These are phyloP conservation scores for Leptopilina clavipes DNA, from an alignment of 1,140 invertebrate species.

Conservation along the genomic window DNA sequence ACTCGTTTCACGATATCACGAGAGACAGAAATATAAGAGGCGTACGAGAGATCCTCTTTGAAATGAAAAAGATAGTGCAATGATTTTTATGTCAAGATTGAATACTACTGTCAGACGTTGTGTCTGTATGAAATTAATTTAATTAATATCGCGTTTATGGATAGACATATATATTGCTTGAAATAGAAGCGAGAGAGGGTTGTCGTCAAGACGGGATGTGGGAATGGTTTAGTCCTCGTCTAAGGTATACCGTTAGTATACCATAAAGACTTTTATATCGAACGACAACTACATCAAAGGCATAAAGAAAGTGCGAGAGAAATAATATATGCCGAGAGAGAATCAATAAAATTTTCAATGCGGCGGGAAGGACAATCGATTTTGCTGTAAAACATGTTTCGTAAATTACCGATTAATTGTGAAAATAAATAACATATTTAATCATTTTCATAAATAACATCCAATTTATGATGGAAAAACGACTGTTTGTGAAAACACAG, in stretches of 20 bases:
- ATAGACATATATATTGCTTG: not conserved
- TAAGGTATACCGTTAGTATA: constrained; percentile 5
- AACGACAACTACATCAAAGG: not conserved
- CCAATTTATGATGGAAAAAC: too few relatives aligned
- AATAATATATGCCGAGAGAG: not conserved
- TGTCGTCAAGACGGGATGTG: constrained; percentile 9
- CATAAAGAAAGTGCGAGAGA: not conserved
- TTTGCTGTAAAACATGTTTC: too few relatives aligned
- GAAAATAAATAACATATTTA: too few relatives aligned
- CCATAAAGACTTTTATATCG: constrained; percentile 2
- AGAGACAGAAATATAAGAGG: not conserved
- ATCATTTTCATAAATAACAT: too few relatives aligned
- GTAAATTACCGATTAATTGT: too few relatives aligned
- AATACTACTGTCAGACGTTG: constrained; percentile 46
- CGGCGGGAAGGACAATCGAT: too few relatives aligned
- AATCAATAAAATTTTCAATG: too few relatives aligned
- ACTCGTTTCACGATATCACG: not conserved
- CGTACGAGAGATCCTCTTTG: not conserved
- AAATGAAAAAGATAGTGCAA: constrained; percentile 7
- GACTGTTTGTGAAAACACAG: too few relatives aligned
- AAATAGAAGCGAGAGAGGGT: not conserved
- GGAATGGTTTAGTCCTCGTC: not conserved
- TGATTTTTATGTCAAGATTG: constrained; percentile 40
- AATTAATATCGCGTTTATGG: not conserved
- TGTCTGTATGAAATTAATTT: constrained; percentile 35